Percentiles rank a stretch among this genome's conserved stretches.
Conservation (phyloP, 2,113 vertebrate species). For the Serilophus lunatus region DNA sequence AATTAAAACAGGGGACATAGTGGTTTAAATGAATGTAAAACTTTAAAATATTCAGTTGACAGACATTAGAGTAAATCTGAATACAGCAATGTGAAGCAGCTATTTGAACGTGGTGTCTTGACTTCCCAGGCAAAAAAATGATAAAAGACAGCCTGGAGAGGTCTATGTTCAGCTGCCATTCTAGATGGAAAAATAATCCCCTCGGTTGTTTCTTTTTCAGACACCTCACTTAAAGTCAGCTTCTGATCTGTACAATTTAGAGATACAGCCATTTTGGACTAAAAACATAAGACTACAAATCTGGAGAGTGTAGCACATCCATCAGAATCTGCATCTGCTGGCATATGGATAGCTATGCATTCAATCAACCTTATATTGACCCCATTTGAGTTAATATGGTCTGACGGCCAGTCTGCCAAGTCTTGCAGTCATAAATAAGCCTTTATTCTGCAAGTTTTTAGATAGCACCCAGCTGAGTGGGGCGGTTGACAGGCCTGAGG, state of each 20-base stretch:
- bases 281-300: neutral
- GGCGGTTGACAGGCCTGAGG: neutral
- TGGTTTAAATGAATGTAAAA: neutral
- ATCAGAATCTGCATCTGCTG: neutral
- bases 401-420: neutral
- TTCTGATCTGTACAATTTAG: neutral
- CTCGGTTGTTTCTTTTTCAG: neutral
- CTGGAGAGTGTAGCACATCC: neutral
- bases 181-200: neutral
- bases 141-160: neutral
- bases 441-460: neutral
- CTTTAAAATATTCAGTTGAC: neutral
- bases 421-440: neutral
- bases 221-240: neutral
- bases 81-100: neutral
- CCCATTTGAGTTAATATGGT: neutral
- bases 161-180: neutral
- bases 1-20: neutral
- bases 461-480: neutral
- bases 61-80: neutral
- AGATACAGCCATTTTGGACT: neutral
- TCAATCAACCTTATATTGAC: neutral
- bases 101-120: neutral
- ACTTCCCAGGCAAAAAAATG: neutral
- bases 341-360: neutral